These are phyloP conservation scores for Strongylocentrotus purpuratus DNA, from an alignment of 35 echinoderm and acorn worm genomes.

Conservation along the genomic window DNA sequence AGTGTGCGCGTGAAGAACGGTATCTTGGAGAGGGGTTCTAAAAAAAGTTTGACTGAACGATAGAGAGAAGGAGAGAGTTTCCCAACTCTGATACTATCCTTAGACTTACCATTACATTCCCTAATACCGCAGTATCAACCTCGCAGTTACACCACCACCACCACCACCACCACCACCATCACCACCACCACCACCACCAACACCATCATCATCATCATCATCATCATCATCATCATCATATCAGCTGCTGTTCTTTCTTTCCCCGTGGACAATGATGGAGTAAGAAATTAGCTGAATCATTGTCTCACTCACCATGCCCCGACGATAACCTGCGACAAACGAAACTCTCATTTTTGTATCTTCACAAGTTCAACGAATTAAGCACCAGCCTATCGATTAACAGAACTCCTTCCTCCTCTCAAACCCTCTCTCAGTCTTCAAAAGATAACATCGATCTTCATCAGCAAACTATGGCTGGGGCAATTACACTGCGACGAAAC, in stretches of 20 bases:
- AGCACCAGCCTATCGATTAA: background rate
- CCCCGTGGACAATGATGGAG: background rate
- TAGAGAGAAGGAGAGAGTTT: background rate
- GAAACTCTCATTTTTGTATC: background rate
- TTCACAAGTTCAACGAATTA: background rate
- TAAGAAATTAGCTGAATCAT: background rate
- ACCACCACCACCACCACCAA: too few relatives aligned
- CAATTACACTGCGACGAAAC: background rate
- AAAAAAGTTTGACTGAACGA: background rate
- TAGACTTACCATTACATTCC: background rate
- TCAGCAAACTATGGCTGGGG: background rate
- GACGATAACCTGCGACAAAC: background rate
- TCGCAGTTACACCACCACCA: too few relatives aligned
- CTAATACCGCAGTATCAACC: background rate
- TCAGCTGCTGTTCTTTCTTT: too few relatives aligned
- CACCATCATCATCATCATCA: too few relatives aligned
- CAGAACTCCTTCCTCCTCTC: background rate
- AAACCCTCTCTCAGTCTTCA: too few relatives aligned
- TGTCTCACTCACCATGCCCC: background rate
- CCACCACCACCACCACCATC: too few relatives aligned
- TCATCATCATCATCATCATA: too few relatives aligned
- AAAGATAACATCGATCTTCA: background rate
- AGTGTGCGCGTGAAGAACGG: background rate
- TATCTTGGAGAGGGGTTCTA: background rate
- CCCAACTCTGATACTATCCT: background rate